A percentile compares a stretch with the other conserved stretches of the same genome.
These are phyloP conservation scores for Paracanthobrama guichenoti DNA, from an alignment of 2,113 vertebrate genomes.

Conservation along the genomic window DNA sequence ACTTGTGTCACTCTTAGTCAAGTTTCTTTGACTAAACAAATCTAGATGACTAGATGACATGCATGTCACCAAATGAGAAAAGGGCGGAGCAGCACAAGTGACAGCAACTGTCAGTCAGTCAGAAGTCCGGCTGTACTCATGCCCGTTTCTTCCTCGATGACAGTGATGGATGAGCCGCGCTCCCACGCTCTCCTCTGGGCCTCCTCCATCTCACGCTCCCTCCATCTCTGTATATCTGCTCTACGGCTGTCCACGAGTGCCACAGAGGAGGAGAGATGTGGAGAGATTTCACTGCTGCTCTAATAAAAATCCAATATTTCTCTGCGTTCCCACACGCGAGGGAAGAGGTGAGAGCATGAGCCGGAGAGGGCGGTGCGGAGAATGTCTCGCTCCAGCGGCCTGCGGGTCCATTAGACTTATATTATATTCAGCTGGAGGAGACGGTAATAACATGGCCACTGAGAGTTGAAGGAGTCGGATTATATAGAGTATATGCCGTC, in stretches of 20 bases:
- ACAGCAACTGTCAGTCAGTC: not conserved
- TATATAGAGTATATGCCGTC: not conserved
- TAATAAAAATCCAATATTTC: slow-evolving; percentile 69
- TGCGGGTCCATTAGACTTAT: too few relatives aligned
- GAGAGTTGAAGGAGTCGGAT: not conserved
- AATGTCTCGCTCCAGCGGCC: too few relatives aligned
- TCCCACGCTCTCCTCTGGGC: slow-evolving; percentile 7
- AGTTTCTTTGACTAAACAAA: not conserved
- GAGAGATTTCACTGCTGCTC: slow-evolving; percentile 40
- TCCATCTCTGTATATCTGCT: slow-evolving; percentile 4
- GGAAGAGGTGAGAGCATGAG: slow-evolving; percentile 59
- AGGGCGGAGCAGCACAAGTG: not conserved
- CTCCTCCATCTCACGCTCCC: slow-evolving; percentile 3
- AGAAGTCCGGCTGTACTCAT: not conserved
- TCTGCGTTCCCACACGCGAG: slow-evolving; percentile 54
- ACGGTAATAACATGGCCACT: too few relatives aligned
- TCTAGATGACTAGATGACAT: not conserved
- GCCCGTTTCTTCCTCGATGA: not conserved
- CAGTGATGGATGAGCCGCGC: slow-evolving; percentile 48
- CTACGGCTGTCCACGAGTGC: not conserved
- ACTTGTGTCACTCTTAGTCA: not conserved
- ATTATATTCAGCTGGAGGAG: slow-evolving; percentile 24
- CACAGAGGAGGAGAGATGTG: slow-evolving; percentile 38
- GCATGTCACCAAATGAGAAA: not conserved
- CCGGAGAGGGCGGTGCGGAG: not conserved